Conservation (phyloP, 2,113 vertebrate species). For the Archocentrus centrarchus region DNA sequence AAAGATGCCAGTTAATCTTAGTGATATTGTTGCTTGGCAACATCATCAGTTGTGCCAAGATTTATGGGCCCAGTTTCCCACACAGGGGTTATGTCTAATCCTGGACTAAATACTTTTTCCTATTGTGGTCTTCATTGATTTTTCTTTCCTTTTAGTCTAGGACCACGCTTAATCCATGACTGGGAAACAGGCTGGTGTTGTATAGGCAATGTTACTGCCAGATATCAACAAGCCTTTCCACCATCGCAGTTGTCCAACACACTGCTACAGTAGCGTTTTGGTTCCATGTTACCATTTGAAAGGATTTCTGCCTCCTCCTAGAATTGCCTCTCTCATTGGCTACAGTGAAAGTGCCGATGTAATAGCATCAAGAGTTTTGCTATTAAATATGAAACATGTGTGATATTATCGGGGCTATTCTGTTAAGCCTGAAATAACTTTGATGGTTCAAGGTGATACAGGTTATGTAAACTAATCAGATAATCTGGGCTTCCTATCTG, state of each 20-base stretch:
- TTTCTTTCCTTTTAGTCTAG: too few relatives aligned
- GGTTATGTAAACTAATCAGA: too few relatives aligned
- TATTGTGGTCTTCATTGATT: too few relatives aligned
- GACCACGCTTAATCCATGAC: too few relatives aligned
- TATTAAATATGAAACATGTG: not conserved
- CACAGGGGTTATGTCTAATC: too few relatives aligned
- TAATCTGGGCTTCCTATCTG: too few relatives aligned
- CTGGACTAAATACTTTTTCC: too few relatives aligned
- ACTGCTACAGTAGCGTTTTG: not conserved
- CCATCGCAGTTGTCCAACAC: not conserved
- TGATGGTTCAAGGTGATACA: too few relatives aligned
- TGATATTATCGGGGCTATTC: not conserved
- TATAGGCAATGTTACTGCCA: not conserved
- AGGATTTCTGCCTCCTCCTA: not conserved
- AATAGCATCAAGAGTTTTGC: not conserved
- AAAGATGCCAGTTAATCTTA: not conserved
- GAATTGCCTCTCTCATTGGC: not conserved
- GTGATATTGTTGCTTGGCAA: not conserved
- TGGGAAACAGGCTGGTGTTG: not conserved
- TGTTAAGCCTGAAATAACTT: not conserved
- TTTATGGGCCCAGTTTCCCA: not conserved
- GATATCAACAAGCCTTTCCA: not conserved
- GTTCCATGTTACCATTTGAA: not conserved
- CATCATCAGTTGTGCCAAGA: not conserved
- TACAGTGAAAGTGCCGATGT: not conserved